Evolutionary conservation across 2,888 invertebrate genomes (phyloP), one percentile per base, ranked within the genome.

Genomic region (Conops quadrifasciatus): DNA sequence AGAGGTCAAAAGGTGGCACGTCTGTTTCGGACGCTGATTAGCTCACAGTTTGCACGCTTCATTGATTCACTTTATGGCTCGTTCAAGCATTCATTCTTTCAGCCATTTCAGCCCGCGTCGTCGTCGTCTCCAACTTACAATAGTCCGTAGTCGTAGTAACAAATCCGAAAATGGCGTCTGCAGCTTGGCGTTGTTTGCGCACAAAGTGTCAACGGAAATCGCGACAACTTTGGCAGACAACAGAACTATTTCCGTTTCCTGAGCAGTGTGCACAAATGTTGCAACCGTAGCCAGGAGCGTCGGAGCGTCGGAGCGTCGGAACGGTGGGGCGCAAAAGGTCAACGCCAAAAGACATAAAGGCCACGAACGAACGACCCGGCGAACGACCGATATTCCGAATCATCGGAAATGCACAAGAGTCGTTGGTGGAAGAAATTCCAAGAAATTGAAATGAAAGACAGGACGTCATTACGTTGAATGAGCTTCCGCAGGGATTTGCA

Each of bases 401-500:
- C 60, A 47, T 49, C 51, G 60, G 26, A 60, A 53, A 30, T n/a
- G 43, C 58, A 45, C 15, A 28, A 59, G 47, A 59, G 59, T 45
- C 58, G 26, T 43, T 58, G 45, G 45, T 47, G 24, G 45, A 43
- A 30, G 53, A 49, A 45, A n/a, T 67, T 67, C 21, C 43, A 59
- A 67, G 62, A 60, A 68, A 68, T 51, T 62, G 68, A 68, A 68
- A 68, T 62, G 51, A 68, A 68, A 51, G 60, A 62, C 71, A 72
- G 78, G 77, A 78, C 75, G 76, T 76, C 77, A 78, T 78, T 78
- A 77, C 74, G 74, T 76, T 78, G 75, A 78, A 78, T 78, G 76
- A 75, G 75, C 76, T 75, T 78, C 76, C 77, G 74, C 71, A 59
- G 70, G 73, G 72, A 66, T 66, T 72, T 70, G 60, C 49, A 62